Conservation (phyloP, 2,113 vertebrate genomes). For the Fregetta grallaria region DNA sequence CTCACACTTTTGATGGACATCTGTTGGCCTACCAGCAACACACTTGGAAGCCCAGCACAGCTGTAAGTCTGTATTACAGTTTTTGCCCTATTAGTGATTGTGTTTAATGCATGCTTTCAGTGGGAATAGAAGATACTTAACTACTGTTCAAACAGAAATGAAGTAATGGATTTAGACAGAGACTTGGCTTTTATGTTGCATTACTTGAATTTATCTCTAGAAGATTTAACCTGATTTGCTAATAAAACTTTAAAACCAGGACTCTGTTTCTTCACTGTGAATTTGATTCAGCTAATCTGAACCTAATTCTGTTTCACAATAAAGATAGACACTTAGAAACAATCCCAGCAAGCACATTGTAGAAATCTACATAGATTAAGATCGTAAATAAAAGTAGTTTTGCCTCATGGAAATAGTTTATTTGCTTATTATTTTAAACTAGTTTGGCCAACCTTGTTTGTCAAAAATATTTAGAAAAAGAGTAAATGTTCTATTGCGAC, state of each 20-base stretch:
- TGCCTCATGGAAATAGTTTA: neutral
- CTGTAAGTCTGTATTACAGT: neutral
- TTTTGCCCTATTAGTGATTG: neutral
- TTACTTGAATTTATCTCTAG: neutral
- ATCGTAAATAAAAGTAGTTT: neutral
- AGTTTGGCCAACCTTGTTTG: neutral
- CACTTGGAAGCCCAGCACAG: neutral
- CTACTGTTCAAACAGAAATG: neutral
- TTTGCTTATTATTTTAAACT: neutral
- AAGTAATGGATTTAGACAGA: neutral
- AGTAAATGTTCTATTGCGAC: neutral
- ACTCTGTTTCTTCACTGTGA: neutral
- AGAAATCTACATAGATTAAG: neutral
- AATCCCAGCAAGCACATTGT: fast-evolving
- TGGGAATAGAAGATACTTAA: neutral
- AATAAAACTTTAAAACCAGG: neutral
- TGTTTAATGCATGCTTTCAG: neutral
- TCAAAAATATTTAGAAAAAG: neutral
- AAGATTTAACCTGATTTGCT: neutral
- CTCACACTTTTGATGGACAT: neutral
- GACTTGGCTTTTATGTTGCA: neutral
- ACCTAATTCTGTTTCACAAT: neutral
- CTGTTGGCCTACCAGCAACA: neutral
- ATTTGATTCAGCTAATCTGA: neutral
- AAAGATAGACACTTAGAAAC: neutral